Evolutionary conservation across 2,797 vertebrate genomes (phyloP).

Genomic region (Cuculus canorus): DNA sequence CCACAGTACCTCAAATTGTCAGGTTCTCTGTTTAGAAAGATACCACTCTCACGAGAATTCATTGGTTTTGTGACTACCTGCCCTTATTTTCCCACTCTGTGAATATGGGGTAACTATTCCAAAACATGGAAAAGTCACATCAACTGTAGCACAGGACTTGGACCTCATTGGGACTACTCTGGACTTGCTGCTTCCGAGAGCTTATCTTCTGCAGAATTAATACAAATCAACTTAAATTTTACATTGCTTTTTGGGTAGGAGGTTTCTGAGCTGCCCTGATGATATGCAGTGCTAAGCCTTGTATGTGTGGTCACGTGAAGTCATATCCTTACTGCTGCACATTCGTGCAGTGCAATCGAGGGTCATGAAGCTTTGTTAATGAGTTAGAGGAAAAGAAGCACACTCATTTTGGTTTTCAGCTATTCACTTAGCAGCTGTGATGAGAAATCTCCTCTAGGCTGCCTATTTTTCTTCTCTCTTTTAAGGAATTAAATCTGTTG

Average conservation of each 20-base stretch:
- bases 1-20: background rate
- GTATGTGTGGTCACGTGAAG: background rate
- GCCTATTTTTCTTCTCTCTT: background rate
- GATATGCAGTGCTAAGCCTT: background rate
- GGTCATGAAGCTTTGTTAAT: background rate
- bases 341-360: background rate
- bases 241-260: background rate
- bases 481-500: background rate
- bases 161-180: background rate
- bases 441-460: rapidly evolving
- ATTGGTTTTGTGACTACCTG: background rate
- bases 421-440: background rate
- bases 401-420: background rate
- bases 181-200: background rate
- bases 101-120: background rate
- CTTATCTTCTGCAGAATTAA: background rate
- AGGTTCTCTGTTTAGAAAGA: background rate
- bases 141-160: background rate
- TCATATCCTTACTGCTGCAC: background rate
- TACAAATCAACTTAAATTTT: background rate
- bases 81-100: background rate
- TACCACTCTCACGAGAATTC: background rate
- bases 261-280: background rate
- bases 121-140: background rate
- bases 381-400: background rate